These are phyloP conservation scores for Leucophenga maculata DNA, from an alignment of 2,888 invertebrate species.

Conservation along the genomic window DNA sequence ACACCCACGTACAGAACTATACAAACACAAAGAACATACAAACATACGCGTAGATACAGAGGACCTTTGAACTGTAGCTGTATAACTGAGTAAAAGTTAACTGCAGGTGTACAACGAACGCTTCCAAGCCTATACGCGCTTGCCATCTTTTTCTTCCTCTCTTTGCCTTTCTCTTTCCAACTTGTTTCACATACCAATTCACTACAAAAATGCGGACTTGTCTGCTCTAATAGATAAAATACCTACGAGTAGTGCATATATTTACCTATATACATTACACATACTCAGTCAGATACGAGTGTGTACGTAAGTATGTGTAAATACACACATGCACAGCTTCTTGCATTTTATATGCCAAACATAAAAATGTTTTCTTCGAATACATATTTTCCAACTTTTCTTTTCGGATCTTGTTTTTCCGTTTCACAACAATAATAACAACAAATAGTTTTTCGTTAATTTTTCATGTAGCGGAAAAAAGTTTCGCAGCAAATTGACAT, in stretches of 20 bases:
- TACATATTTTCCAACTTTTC: neutral
- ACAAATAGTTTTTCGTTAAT: neutral
- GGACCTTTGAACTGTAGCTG: slow-evolving; percentile 20
- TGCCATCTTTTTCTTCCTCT: too few relatives aligned
- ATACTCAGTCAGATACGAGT: too few relatives aligned
- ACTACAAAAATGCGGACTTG: slow-evolving; percentile 1
- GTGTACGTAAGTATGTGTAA: neutral
- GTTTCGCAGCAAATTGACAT: slow-evolving; percentile 12
- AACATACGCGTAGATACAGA: neutral
- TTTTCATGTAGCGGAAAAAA: slow-evolving; percentile 8
- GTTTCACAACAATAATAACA: neutral
- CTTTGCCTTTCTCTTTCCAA: too few relatives aligned
- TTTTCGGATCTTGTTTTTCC: neutral
- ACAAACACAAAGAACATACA: slow-evolving; percentile 3
- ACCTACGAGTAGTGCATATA: too few relatives aligned
- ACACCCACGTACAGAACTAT: neutral
- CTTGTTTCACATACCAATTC: neutral
- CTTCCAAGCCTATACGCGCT: too few relatives aligned
- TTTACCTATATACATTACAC: too few relatives aligned
- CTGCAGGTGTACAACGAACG: slow-evolving; percentile 16
- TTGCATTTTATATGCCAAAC: slow-evolving; percentile 16
- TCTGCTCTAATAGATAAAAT: slow-evolving; percentile 15
- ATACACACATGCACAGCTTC: slow-evolving; percentile 7
- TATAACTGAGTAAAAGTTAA: slow-evolving; percentile 34
- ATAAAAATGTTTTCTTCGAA: slow-evolving; percentile 5